Percentiles rank a stretch among this genome's conserved stretches.
These are phyloP conservation scores for Margaritifera margaritifera DNA, from an alignment of 2,888 invertebrate species.

Conservation along the genomic window DNA sequence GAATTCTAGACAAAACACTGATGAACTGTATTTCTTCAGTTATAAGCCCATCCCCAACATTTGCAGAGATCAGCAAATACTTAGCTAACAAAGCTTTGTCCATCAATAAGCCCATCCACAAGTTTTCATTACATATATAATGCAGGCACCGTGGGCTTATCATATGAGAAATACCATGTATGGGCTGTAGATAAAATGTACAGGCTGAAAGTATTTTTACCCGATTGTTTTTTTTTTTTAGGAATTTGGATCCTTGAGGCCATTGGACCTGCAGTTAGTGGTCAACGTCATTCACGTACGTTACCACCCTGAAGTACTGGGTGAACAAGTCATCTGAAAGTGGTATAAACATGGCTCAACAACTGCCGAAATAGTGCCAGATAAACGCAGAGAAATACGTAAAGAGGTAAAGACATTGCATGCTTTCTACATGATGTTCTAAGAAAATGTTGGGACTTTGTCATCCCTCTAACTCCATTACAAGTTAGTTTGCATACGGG, in stretches of 20 bases:
- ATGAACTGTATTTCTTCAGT: too few relatives aligned
- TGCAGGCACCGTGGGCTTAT: neutral
- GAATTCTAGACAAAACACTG: too few relatives aligned
- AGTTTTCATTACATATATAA: too few relatives aligned
- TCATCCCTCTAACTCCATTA: too few relatives aligned
- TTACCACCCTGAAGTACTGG: conserved; percentile 87
- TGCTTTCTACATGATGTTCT: neutral
- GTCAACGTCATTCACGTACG: conserved; percentile 81
- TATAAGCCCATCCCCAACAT: too few relatives aligned
- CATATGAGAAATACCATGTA: neutral
- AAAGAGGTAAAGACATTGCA: conserved; percentile 35
- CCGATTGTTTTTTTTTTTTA: conserved; percentile 41
- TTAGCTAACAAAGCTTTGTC: too few relatives aligned
- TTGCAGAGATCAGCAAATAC: too few relatives aligned
- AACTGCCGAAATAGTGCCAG: conserved; percentile 1
- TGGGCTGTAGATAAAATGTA: too few relatives aligned
- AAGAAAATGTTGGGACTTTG: too few relatives aligned
- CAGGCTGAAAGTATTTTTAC: neutral
- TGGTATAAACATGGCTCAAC: conserved; percentile 80
- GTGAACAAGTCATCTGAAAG: conserved; percentile 85
- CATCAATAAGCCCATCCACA: too few relatives aligned
- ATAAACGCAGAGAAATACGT: conserved; percentile 38
- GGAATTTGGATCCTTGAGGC: conserved; percentile 66
- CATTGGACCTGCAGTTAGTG: conserved; percentile 48
- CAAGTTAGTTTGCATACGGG: too few relatives aligned